Evolutionary conservation across 2,888 invertebrate species (phyloP).

Genomic region (Tipula lateralis): DNA sequence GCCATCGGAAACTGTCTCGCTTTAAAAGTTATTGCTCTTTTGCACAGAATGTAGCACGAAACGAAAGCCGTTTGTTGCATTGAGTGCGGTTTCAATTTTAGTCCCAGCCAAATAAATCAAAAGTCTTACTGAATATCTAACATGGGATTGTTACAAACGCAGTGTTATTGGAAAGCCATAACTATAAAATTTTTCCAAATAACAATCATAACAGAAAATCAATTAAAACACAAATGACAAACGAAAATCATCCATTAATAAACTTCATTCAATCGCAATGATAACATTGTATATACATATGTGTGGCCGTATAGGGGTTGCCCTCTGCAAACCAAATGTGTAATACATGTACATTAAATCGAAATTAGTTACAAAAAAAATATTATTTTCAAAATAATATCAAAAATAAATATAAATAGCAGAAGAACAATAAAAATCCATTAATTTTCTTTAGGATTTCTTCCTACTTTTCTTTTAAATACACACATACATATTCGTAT

Average conservation of each 20-base stretch:
- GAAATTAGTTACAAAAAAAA: background rate
- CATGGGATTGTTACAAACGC: too few relatives aligned
- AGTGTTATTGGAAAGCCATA: too few relatives aligned
- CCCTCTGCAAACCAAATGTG: background rate
- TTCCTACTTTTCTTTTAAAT: background rate
- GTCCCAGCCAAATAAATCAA: too few relatives aligned
- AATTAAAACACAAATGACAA: background rate
- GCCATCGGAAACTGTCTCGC: too few relatives aligned
- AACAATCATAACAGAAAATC: background rate
- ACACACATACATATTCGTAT: background rate
- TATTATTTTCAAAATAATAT: background rate
- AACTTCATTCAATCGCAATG: background rate
- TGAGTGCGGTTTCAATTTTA: too few relatives aligned
- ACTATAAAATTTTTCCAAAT: too few relatives aligned
- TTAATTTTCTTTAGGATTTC: background rate
- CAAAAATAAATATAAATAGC: background rate
- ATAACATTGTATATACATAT: background rate
- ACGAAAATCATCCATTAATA: background rate
- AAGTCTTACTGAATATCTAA: too few relatives aligned
- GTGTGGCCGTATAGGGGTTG: background rate
- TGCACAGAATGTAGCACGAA: too few relatives aligned
- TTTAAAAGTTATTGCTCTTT: too few relatives aligned
- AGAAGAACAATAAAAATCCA: background rate
- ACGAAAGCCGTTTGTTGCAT: too few relatives aligned
- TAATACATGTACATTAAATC: background rate